phyloP scores from a whole-genome alignment of 2,888 invertebrate species.

The Cyaniris semiargus region DNA sequence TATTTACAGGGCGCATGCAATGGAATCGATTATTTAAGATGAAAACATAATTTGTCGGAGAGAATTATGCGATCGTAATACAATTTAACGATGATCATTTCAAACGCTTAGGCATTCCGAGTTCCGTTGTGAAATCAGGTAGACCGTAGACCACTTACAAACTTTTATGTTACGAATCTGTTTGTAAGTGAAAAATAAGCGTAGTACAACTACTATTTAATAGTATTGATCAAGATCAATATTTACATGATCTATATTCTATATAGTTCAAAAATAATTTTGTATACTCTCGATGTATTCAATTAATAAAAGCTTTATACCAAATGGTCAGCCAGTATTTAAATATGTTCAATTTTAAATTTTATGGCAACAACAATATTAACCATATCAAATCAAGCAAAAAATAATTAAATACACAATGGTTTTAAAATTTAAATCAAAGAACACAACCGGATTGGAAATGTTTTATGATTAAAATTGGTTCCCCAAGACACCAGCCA shows the following conservation, averaged over 20 bases:
- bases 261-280: no score
- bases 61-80: slow-evolving; percentile 45
- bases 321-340: background rate
- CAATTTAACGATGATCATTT: slow-evolving; percentile 35
- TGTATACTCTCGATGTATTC: background rate
- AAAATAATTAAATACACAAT: background rate
- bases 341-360: background rate
- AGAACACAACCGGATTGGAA: slow-evolving; percentile 1
- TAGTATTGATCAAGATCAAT: no score
- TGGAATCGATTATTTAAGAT: slow-evolving; percentile 51
- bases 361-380: background rate
- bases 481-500: background rate
- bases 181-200: background rate
- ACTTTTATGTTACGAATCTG: background rate
- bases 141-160: background rate
- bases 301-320: background rate
- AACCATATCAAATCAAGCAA: background rate
- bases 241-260: no score
- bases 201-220: background rate
- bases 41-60: slow-evolving; percentile 49
- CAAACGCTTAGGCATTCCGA: slow-evolving; percentile 36
- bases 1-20: slow-evolving; percentile 36
- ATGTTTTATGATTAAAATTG: slow-evolving; percentile 5
- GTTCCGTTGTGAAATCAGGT: slow-evolving; percentile 29
- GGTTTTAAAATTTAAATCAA: background rate